Percentiles rank a stretch among this genome's conserved stretches.
Conservation (phyloP, 2,797 vertebrate species). For the Clarias laeviceps region DNA sequence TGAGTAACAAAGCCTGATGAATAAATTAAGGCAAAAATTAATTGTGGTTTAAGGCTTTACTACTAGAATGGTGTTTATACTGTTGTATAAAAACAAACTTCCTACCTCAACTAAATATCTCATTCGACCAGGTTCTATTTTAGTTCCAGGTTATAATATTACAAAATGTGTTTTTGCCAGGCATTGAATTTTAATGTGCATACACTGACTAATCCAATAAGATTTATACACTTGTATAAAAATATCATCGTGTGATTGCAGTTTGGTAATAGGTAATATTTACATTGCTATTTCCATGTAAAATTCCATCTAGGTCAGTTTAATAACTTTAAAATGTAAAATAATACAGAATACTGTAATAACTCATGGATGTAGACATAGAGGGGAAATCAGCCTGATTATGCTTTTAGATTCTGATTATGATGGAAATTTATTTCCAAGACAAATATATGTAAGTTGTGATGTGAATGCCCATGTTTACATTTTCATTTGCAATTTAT, state of each 20-base stretch:
- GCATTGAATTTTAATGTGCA: too few relatives aligned
- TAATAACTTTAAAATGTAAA: background rate
- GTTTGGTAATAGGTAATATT: background rate
- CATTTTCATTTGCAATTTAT: background rate
- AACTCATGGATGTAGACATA: background rate
- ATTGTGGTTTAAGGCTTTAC: too few relatives aligned
- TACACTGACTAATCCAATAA: background rate
- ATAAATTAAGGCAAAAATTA: too few relatives aligned
- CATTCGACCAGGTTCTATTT: too few relatives aligned
- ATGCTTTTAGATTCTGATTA: background rate
- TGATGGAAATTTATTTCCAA: background rate
- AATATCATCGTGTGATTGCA: background rate
- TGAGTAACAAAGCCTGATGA: too few relatives aligned
- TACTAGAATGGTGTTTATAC: too few relatives aligned
- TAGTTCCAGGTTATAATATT: too few relatives aligned
- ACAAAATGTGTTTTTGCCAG: too few relatives aligned
- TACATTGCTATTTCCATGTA: background rate
- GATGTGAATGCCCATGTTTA: background rate
- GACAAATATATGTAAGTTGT: background rate
- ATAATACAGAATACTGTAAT: background rate
- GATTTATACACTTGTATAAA: background rate
- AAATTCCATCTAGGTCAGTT: background rate
- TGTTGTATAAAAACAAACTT: too few relatives aligned
- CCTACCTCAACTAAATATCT: too few relatives aligned
- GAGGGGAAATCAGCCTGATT: background rate